These are phyloP conservation scores for Oreochromis grahami DNA, from an alignment of 2,797 vertebrate species.

Conservation along the genomic window DNA sequence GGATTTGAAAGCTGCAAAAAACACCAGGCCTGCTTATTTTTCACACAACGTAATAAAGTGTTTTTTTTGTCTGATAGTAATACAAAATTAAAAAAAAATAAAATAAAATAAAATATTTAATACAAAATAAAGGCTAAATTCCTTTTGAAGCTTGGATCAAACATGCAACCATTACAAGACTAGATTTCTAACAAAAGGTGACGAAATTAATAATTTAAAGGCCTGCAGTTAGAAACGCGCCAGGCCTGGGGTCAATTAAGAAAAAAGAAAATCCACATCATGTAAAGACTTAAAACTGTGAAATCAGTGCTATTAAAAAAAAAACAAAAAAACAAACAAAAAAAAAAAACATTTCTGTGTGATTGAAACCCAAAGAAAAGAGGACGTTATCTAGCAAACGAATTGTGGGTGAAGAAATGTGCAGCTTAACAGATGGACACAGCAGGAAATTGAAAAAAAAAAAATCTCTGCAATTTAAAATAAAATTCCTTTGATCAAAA, in stretches of 20 bases:
- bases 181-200: background rate
- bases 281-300: background rate
- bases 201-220: background rate
- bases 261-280: background rate
- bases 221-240: background rate
- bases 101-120: background rate
- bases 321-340: no score
- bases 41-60: rapidly evolving
- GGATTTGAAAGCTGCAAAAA: background rate
- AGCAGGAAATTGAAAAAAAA: background rate
- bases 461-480: background rate
- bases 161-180: background rate
- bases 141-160: background rate
- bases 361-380: background rate
- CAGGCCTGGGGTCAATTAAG: background rate
- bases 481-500: background rate
- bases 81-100: background rate
- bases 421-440: background rate
- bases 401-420: background rate
- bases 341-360: rapidly evolving
- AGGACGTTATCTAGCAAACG: background rate
- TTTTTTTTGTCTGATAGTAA: background rate
- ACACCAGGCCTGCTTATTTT: background rate
- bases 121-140: background rate
- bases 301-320: background rate